Percentiles rank a stretch among this genome's conserved stretches.
These are phyloP conservation scores for Pachyseris speciosa DNA, from an alignment of 64 coral and sea anemone species.

Conservation along the genomic window DNA sequence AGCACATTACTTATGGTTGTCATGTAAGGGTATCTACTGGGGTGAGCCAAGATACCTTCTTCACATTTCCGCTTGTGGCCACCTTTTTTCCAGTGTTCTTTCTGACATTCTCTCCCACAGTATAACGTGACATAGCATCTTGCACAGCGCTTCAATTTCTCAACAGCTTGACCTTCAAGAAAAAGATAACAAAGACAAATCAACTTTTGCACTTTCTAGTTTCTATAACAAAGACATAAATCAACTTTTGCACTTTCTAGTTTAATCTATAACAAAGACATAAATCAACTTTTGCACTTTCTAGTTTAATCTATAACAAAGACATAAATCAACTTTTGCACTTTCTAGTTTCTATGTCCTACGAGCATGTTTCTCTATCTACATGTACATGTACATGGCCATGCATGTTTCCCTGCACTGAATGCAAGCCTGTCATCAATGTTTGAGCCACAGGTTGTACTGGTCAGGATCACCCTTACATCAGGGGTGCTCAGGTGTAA, in stretches of 20 bases:
- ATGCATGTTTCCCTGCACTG: too few relatives aligned
- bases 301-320: not conserved
- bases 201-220: not conserved
- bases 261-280: not conserved
- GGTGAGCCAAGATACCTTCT: conserved; percentile 46
- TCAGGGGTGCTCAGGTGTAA: too few relatives aligned
- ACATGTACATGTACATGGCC: too few relatives aligned
- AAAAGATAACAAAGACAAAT: not conserved
- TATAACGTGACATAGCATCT: conserved; percentile 51
- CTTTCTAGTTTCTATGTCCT: too few relatives aligned
- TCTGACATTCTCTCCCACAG: conserved; percentile 60
- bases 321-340: not conserved
- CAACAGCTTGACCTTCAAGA: not conserved
- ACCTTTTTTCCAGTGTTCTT: conserved; percentile 62
- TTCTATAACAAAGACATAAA: not conserved
- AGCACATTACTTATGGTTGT: conserved; percentile 48
- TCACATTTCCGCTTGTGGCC: conserved; percentile 39
- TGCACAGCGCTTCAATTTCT: conserved; percentile 30
- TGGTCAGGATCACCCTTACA: too few relatives aligned
- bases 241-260: not conserved
- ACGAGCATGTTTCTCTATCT: too few relatives aligned
- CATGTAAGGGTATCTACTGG: conserved; percentile 16
- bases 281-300: not conserved
- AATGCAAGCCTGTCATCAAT: too few relatives aligned
- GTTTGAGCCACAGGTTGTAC: too few relatives aligned